phyloP scores from a whole-genome alignment of 2,888 invertebrate species.

The Deilephila porcellus region DNA sequence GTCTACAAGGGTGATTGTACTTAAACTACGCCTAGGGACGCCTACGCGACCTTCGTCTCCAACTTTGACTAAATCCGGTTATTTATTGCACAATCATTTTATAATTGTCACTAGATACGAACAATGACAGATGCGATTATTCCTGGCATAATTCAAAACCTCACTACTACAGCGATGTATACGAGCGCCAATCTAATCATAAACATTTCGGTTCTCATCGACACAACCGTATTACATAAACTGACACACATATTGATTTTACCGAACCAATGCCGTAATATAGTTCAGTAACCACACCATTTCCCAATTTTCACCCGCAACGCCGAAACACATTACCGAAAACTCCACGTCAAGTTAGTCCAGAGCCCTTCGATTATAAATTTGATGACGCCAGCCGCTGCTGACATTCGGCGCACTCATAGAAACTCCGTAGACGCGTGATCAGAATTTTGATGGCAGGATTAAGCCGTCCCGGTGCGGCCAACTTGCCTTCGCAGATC shows the following conservation, averaged over 20 bases:
- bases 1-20: neutral
- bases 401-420: slow-evolving; percentile 71
- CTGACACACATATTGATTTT: neutral
- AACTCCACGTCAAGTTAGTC: slow-evolving; percentile 41
- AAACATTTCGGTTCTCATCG: neutral
- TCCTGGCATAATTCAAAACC: too few relatives aligned
- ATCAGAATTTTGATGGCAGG: slow-evolving; percentile 72
- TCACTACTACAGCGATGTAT: too few relatives aligned
- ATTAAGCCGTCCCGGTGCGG: slow-evolving; percentile 65
- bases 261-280: slow-evolving; percentile 5
- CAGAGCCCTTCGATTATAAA: slow-evolving; percentile 60
- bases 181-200: neutral
- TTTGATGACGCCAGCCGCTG: slow-evolving; percentile 62
- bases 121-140: too few relatives aligned
- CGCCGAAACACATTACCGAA: slow-evolving; percentile 34
- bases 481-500: slow-evolving; percentile 68
- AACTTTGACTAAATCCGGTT: neutral
- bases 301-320: slow-evolving; percentile 33
- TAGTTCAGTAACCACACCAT: slow-evolving; percentile 31
- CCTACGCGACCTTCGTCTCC: neutral
- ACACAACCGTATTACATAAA: neutral
- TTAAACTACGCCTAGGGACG: neutral
- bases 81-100: neutral
- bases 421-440: slow-evolving; percentile 72
- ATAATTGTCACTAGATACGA: neutral